These are phyloP conservation scores for Conus canariensis DNA, from an alignment of 2,888 invertebrate species.

Conservation along the genomic window DNA sequence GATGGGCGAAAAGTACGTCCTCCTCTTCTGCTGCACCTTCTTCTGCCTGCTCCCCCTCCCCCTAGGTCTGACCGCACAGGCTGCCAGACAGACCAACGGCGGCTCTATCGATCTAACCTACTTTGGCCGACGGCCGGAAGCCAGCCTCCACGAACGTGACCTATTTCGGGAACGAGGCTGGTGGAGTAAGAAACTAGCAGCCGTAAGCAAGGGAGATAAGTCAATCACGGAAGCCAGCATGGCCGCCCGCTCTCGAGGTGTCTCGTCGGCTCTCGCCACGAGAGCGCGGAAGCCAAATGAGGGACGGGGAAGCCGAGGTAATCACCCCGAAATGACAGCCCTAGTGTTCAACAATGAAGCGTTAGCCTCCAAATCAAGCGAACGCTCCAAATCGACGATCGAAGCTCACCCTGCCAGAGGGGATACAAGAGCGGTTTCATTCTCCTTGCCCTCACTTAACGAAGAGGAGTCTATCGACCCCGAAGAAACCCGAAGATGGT, in stretches of 20 bases:
- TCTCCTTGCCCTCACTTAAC: not conserved
- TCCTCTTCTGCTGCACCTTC: not conserved
- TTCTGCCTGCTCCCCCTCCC: not conserved
- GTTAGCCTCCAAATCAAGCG: not conserved
- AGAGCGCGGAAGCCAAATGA: not conserved
- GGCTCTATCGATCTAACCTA: not conserved
- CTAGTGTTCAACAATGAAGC: not conserved
- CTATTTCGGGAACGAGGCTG: not conserved
- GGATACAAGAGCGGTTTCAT: not conserved
- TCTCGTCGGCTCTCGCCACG: not conserved
- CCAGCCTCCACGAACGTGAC: not conserved
- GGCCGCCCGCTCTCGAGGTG: constrained; percentile 32
- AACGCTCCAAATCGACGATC: not conserved
- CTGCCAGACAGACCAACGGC: too few species aligned
- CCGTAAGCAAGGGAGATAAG: not conserved
- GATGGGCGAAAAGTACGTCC: not conserved
- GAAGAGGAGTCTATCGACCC: not conserved
- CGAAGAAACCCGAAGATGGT: not conserved
- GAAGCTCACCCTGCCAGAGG: not conserved
- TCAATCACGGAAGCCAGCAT: not conserved
- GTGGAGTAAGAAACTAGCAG: not conserved
- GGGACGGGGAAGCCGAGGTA: not conserved
- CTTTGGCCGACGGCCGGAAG: not conserved
- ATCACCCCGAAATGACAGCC: not conserved
- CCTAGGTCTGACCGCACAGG: not conserved